These are phyloP conservation scores for Salvelinus alpinus DNA, from an alignment of 2,113 vertebrate genomes.

Conservation along the genomic window DNA sequence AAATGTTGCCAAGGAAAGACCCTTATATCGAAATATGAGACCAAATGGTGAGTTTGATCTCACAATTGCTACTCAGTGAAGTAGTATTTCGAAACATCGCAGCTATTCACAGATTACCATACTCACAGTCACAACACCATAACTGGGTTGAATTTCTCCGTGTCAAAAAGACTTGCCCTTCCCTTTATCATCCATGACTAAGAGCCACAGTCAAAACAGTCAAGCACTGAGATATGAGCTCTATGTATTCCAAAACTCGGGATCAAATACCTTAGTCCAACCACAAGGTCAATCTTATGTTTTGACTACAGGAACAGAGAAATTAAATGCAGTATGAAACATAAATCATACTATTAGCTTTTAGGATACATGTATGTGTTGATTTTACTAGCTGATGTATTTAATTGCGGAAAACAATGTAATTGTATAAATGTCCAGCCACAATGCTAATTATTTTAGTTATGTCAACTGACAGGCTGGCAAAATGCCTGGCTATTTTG, in stretches of 20 bases:
- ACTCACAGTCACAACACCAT: background rate
- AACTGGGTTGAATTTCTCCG: background rate
- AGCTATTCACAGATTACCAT: background rate
- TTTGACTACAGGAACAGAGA: background rate
- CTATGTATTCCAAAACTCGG: background rate
- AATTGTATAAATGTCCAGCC: background rate
- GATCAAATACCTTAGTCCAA: background rate
- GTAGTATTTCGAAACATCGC: background rate
- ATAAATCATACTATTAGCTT: background rate
- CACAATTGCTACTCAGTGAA: background rate
- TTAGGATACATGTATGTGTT: background rate
- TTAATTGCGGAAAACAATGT: background rate
- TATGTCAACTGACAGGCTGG: background rate
- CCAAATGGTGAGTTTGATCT: too few species aligned
- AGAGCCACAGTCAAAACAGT: conserved; percentile 7
- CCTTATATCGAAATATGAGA: too few species aligned
- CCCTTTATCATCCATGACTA: conserved; percentile 1
- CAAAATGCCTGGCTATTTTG: background rate
- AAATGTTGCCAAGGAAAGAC: too few species aligned
- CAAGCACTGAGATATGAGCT: background rate
- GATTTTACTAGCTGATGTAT: too few species aligned
- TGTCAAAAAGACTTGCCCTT: background rate
- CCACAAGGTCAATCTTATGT: background rate
- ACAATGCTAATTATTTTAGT: too few species aligned
- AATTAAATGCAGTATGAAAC: background rate